Conservation (phyloP, 1,140 invertebrate species). For the Kradibia gibbosae region DNA sequence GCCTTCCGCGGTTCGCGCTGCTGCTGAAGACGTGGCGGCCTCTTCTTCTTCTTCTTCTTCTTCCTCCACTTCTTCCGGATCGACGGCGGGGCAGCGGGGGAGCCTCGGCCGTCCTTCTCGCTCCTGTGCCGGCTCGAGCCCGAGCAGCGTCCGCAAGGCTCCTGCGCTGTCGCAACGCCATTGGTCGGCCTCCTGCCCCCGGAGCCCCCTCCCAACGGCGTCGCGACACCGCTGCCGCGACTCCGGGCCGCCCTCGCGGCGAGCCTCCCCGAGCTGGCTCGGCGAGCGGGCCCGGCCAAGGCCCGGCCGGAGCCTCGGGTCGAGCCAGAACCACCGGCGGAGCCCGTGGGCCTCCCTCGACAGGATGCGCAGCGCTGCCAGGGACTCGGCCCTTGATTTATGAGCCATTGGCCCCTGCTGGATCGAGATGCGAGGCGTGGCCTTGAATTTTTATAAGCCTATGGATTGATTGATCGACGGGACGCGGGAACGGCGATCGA, state of each 20-base stretch:
- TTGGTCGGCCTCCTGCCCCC: conserved; percentile 21
- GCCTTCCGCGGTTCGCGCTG: not conserved
- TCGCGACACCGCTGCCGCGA: not conserved
- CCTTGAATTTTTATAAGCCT: too few species aligned
- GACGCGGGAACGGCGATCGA: too few species aligned
- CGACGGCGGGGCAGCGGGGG: not conserved
- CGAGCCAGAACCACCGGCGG: too few species aligned
- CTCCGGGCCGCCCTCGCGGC: not conserved
- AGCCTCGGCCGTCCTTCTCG: not conserved
- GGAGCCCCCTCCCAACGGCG: not conserved
- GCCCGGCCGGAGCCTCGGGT: not conserved
- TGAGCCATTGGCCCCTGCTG: too few species aligned
- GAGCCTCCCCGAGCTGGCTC: not conserved
- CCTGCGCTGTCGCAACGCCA: conserved; percentile 41
- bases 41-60: too few species aligned
- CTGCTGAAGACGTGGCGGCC: conserved; percentile 34
- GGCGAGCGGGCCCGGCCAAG: not conserved
- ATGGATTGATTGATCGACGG: too few species aligned
- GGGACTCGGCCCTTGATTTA: too few species aligned
- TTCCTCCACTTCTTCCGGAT: too few species aligned
- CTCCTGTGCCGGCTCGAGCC: not conserved
- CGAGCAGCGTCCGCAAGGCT: not conserved
- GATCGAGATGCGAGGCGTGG: too few species aligned
- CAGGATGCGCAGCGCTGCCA: too few species aligned
- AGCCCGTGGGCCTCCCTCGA: too few species aligned